These are phyloP conservation scores for Nebria salina DNA, from an alignment of 2,888 invertebrate genomes.

Conservation along the genomic window DNA sequence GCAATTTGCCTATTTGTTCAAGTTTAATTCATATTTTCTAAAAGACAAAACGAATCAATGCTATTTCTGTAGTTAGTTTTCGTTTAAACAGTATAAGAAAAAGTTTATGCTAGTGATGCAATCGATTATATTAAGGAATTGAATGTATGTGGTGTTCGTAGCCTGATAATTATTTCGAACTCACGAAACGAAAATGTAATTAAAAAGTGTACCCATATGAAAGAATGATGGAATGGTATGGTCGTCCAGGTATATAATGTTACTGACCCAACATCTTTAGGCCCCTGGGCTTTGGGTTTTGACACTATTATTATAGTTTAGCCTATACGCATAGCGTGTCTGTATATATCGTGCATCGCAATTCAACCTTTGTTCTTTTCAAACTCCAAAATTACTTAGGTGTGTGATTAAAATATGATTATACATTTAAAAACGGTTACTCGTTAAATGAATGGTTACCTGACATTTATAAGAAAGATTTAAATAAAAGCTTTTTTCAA, in stretches of 20 bases:
- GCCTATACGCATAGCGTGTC: constrained; percentile 29
- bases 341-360: constrained; percentile 25
- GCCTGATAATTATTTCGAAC: constrained; percentile 26
- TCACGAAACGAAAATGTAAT: constrained; percentile 29
- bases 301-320: constrained; percentile 42
- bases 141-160: constrained; percentile 10
- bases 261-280: constrained; percentile 5
- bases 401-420: not conserved
- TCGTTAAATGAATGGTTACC: not conserved
- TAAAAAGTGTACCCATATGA: constrained; percentile 25
- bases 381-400: not conserved
- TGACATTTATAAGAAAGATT: not conserved
- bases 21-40: not conserved
- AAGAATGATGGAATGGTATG: not conserved
- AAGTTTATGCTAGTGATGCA: too few species aligned
- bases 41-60: too few species aligned
- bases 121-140: too few species aligned
- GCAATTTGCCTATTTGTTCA: not conserved
- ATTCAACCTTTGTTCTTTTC: not conserved
- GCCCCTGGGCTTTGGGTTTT: constrained; percentile 38
- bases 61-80: too few species aligned
- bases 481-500: not conserved
- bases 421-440: not conserved
- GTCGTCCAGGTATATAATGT: constrained; percentile 7
- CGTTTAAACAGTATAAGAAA: too few species aligned